Evolutionary conservation across 2,888 invertebrate species (phyloP), one percentile per base, ranked within the genome.

Genomic region (Troglohyphantes excavatus): DNA sequence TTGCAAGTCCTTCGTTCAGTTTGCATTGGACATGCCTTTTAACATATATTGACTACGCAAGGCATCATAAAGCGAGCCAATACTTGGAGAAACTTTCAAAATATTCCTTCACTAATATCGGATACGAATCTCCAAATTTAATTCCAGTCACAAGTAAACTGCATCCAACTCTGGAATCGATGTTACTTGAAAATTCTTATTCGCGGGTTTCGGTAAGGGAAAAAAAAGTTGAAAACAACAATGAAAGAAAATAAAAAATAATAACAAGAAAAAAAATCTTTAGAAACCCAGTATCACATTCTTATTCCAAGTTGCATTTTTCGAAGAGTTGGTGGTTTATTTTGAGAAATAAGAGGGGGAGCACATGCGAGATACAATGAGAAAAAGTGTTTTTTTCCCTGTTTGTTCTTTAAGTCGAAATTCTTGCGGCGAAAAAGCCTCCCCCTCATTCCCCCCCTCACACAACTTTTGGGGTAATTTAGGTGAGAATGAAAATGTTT

Each of bases 381-480:
- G n/a, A 43, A 65, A n/a, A n/a, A n/a, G 21, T 67, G 43, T 79
- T 19, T 79, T 79, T 65, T 78, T 17, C 9, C 7, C 19, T 6
- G 19, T 75, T 61, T 75, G 59, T 21, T 17, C 13, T 70, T 33
- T 70, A 33, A 70, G 39, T 70, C 26, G 7, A 72, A 72, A 72
- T 72, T 76, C 70, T 39, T 59, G 27, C 19, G 39, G 21, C 11
- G 26, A 43, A 61, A 75, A 39, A 59, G 43, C 26, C 59, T 2
- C n/a, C n/a, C n/a, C n/a, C n/a, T n/a, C n/a, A n/a, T n/a, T n/a
- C n/a, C n/a, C n/a, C n/a, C n/a, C n/a, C n/a, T n/a, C n/a, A n/a
- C n/a, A n/a, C 33, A 85, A 85, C 65, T 59, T 67, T 39, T 13
- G 13, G 85, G 9, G 70, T 70, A 78, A 68, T 85, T 85, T 85